Evolutionary conservation across 2,888 invertebrate species (phyloP), one percentile per base, ranked within the genome.

Genomic region (Oscheius myriophilus): DNA sequence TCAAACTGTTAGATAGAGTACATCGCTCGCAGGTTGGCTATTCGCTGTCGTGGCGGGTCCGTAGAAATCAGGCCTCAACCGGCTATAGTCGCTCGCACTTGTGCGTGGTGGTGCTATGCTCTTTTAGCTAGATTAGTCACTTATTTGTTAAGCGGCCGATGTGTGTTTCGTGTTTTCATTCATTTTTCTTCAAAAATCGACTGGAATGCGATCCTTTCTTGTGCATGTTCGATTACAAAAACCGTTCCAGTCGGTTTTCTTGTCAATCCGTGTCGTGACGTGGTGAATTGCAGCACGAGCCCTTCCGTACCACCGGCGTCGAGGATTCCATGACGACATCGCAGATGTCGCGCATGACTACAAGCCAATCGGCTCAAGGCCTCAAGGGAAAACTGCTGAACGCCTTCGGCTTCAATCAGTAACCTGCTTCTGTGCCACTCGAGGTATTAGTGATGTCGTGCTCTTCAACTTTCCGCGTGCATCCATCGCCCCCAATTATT

Each of bases 241-340:
- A 58, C 41, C 58, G 42, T 49, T 62, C n/a, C 33, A n/a, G 25
- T 45, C 58, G 23, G 6, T 53, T 41, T 52, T 64, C 39, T 53
- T 23, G 21, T 65, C 33, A 33, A 33, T 55, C 45, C 42, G 39
- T 67, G 61, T 67, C 61, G 59, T 61, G 67, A 61, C 18, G 67
- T 67, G 57, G 67, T 67, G 57, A 51, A 53, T 78, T 78, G 62
- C 78, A 78, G 78, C 74, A 76, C 42, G 78, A 78, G 45, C 76
- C 78, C 39, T 57, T 73, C 25, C 62, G 67, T 33, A 51, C 73
- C 21, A 26, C 61, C n/a, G 61, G 25, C 21, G 68, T 75, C 70
- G 72, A 49, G 7, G 74, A 74, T 23, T 75, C 75, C 2, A 76
- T 78, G 74, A 72, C 71, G 59, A 64, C 66, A 7, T 71, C 78